A percentile compares a stretch with the other conserved stretches of the same genome.
These are phyloP conservation scores for Bombus terrestris DNA, from an alignment of 1,140 invertebrate species.

Conservation along the genomic window DNA sequence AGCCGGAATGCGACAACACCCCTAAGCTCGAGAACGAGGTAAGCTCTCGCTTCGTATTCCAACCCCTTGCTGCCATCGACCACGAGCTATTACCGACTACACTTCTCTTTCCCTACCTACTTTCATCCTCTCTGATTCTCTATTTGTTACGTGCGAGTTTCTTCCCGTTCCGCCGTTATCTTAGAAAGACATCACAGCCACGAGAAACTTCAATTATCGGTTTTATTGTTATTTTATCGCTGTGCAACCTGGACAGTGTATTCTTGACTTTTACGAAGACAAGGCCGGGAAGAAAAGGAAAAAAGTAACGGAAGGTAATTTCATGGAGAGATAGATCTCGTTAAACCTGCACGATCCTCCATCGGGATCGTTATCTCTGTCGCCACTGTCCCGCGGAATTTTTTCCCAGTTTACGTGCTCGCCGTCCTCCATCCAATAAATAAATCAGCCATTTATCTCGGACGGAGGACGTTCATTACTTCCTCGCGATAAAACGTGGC, in stretches of 20 bases:
- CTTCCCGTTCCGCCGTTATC: neutral
- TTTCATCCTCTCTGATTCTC: neutral
- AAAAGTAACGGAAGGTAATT: neutral
- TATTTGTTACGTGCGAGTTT: neutral
- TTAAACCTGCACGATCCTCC: neutral
- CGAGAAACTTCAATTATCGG: neutral
- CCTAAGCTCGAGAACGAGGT: constrained; percentile 56
- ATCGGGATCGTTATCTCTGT: neutral
- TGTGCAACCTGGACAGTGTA: neutral
- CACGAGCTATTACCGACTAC: neutral
- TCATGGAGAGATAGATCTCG: too few relatives aligned
- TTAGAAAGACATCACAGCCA: neutral
- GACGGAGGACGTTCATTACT: constrained; percentile 17
- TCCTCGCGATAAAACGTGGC: constrained; percentile 11
- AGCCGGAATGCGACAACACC: constrained; percentile 48
- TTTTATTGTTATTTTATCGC: neutral
- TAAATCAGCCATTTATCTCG: constrained; percentile 23
- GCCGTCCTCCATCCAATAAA: neutral
- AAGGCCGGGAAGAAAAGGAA: neutral
- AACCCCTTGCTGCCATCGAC: neutral
- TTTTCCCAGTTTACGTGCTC: neutral
- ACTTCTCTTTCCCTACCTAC: neutral
- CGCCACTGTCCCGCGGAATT: neutral
- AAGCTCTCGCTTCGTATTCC: constrained; percentile 27
- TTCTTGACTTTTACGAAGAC: neutral